phyloP scores from a whole-genome alignment of 1,140 invertebrate genomes.

The Drosophila mayri region DNA sequence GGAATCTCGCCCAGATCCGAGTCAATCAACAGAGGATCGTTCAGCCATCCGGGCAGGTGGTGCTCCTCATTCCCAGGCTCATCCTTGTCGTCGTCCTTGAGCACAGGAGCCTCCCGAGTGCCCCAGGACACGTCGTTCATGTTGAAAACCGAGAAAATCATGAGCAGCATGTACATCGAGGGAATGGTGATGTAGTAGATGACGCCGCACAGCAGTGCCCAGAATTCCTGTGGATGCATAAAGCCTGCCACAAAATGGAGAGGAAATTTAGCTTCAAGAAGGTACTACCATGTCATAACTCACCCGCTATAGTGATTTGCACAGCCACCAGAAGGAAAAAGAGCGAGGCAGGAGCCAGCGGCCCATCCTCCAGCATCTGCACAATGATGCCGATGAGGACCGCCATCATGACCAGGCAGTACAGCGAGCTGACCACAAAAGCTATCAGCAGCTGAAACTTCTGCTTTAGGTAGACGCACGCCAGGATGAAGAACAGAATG shows the following conservation, averaged over 20 bases:
- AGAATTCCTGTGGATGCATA: slow-evolving; percentile 94
- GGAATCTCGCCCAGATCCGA: slow-evolving; percentile 88
- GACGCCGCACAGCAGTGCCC: slow-evolving; percentile 91
- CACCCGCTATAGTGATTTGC: slow-evolving; percentile 88
- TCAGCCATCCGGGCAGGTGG: slow-evolving; percentile 89
- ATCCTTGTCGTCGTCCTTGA: slow-evolving; percentile 52
- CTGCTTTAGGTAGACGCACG: slow-evolving; percentile 91
- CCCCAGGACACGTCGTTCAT: slow-evolving; percentile 96
- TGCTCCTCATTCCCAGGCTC: slow-evolving; percentile 36
- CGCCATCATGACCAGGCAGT: slow-evolving; percentile 96
- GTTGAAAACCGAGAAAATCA: slow-evolving; percentile 96
- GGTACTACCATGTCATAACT: neutral
- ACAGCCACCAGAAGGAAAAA: slow-evolving; percentile 89
- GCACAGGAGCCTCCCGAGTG: slow-evolving; percentile 90
- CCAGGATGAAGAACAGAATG: slow-evolving; percentile 89
- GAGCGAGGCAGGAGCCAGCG: slow-evolving; percentile 91
- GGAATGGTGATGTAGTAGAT: slow-evolving; percentile 97
- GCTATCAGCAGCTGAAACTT: slow-evolving; percentile 90
- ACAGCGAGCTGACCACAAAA: slow-evolving; percentile 90
- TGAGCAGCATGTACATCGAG: slow-evolving; percentile 96
- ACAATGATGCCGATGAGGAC: slow-evolving; percentile 94
- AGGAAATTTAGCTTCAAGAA: neutral
- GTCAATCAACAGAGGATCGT: slow-evolving; percentile 88
- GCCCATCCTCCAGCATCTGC: slow-evolving; percentile 92
- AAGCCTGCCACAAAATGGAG: slow-evolving; percentile 85